Evolutionary conservation across 2,113 vertebrate genomes (phyloP).

Genomic region (Ramphastos sulfuratus): DNA sequence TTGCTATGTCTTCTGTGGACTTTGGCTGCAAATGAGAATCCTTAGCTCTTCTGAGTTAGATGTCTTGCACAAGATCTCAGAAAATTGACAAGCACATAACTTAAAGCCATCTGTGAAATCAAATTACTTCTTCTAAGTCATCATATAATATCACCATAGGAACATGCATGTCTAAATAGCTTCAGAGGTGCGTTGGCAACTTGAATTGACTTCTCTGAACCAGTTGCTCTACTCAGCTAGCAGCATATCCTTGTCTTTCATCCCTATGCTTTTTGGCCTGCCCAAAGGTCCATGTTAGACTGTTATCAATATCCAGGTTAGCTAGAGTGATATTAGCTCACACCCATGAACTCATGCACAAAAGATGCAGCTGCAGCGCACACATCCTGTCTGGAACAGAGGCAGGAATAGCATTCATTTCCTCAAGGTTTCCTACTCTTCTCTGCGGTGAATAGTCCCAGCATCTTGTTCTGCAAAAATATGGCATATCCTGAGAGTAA

Average conservation of each 20-base stretch:
- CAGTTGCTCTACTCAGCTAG: not conserved
- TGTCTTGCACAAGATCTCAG: not conserved
- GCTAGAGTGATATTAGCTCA: not conserved
- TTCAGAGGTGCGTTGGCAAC: not conserved
- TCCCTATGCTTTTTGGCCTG: not conserved
- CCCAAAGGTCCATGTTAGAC: not conserved
- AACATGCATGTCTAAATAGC: not conserved
- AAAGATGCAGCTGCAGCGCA: not conserved
- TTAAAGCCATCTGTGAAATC: not conserved
- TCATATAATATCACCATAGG: not conserved
- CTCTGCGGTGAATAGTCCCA: not conserved
- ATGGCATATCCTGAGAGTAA: not conserved
- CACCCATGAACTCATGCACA: not conserved
- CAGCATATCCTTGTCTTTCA: fast-evolving
- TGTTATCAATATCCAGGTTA: not conserved
- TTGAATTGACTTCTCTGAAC: not conserved
- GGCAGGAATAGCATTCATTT: conserved; percentile 46
- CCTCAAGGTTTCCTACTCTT: not conserved
- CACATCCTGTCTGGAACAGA: conserved; percentile 36
- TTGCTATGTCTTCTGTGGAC: not conserved
- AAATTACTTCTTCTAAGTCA: not conserved
- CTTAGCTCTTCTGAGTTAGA: not conserved
- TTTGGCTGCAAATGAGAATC: not conserved
- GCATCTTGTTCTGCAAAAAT: not conserved
- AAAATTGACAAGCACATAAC: not conserved